These are phyloP conservation scores for Galaxea fascicularis DNA, from an alignment of 92 coral and sea anemone species.

Conservation along the genomic window DNA sequence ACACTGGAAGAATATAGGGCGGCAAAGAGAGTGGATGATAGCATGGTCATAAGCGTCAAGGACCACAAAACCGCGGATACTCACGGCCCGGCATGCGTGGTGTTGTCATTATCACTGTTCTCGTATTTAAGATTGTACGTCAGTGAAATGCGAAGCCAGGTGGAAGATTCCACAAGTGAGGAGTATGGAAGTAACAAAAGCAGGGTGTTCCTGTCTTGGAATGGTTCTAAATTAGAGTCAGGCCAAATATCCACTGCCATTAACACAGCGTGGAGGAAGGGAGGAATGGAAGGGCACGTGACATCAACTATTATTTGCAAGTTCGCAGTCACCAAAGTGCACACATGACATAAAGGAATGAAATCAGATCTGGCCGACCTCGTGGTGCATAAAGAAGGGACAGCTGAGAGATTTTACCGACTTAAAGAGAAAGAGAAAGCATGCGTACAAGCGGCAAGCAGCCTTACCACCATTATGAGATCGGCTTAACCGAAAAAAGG, in stretches of 20 bases:
- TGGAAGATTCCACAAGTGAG: too few relatives aligned
- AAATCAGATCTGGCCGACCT: slow-evolving; percentile 50
- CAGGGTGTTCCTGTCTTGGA: slow-evolving; percentile 59
- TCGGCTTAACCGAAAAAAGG: neutral
- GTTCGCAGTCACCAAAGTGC: slow-evolving; percentile 57
- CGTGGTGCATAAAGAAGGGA: slow-evolving; percentile 67
- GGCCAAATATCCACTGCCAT: slow-evolving; percentile 51
- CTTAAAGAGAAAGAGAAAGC: slow-evolving; percentile 4
- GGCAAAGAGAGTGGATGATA: too few relatives aligned
- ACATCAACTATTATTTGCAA: slow-evolving; percentile 60
- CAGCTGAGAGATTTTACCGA: slow-evolving; percentile 55
- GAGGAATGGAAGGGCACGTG: too few relatives aligned
- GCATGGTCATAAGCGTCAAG: too few relatives aligned
- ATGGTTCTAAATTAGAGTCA: slow-evolving; percentile 39
- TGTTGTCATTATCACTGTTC: too few relatives aligned
- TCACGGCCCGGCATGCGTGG: too few relatives aligned
- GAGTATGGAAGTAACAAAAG: slow-evolving; percentile 38
- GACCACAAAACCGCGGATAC: too few relatives aligned
- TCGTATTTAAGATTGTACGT: too few relatives aligned
- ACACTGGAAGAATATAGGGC: too few relatives aligned
- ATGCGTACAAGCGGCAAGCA: slow-evolving; percentile 1
- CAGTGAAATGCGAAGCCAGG: too few relatives aligned
- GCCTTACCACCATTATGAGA: slow-evolving; percentile 3
- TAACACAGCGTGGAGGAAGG: too few relatives aligned
- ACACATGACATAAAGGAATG: slow-evolving; percentile 38